Base-by-base conservation (phyloP, 2,888 invertebrate genomes). In the Arrhopalites spinosus region DNA sequence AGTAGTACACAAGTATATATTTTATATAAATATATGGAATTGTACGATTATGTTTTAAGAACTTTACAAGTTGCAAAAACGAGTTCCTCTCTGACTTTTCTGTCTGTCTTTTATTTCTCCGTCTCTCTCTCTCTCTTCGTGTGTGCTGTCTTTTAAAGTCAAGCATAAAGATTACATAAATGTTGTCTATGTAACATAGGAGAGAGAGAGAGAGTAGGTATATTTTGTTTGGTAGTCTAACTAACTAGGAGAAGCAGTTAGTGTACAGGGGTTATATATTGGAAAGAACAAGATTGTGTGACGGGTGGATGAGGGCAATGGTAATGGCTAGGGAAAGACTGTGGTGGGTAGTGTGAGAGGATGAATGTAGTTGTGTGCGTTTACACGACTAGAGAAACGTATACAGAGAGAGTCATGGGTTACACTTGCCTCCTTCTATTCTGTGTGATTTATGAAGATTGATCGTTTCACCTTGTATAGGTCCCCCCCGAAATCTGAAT, bases 371-470 rank as follows among this genome's bases (percentile, higher is more conserved):
- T 36, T 30, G 17, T 2, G 20, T 59, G 50, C 56, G 70, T 66
- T 45, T 45, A 66, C 66, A 66, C 61, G 71, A 61, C 20, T 68
- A 27, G 27, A 68, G 56, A 56, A 59, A 56, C n/a, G 27, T 20
- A n/a, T n/a, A 59, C 59, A 47, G 15, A 72, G 45, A 73, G 53
- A 66, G 73, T 64, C 53, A 64, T 45, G 63, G 66, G 67, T n/a
- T 63, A 59, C 71, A 45, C 59, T 61, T 72, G 61, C 71, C 70
- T 72, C 71, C 23, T 72, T 43, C 61, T 45, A 23, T 66, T 66
- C 79, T 68, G 81, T 82, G 82, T 82, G 82, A 82, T 82, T 82
- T 81, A 82, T 82, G 81, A 82, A 81, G 82, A 82, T 82, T 81
- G 82, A 82, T 82, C 80, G 81, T 78, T 81, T 81, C 80, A 80